These are phyloP conservation scores for Atta texana DNA, from an alignment of 1,140 invertebrate genomes.

Conservation along the genomic window DNA sequence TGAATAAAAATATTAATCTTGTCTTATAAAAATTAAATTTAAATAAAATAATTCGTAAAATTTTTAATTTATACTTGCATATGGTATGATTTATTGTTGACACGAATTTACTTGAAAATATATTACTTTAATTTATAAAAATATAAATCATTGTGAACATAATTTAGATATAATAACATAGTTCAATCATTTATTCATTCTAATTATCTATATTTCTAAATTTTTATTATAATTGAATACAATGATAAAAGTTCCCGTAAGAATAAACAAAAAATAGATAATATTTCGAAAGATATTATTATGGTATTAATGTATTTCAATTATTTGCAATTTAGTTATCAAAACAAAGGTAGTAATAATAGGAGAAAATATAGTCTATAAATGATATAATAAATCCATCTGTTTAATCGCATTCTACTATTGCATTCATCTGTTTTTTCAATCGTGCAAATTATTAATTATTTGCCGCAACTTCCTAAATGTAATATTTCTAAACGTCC, in stretches of 20 bases:
- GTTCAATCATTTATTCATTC: neutral
- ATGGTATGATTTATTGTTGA: neutral
- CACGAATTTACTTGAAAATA: neutral
- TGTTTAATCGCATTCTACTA: conserved; percentile 66
- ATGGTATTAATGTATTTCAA: too few species aligned
- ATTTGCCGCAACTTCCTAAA: conserved; percentile 75
- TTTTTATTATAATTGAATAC: neutral
- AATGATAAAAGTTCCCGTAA: neutral
- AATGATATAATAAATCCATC: conserved; percentile 62
- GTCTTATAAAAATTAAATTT: neutral
- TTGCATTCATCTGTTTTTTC: conserved; percentile 52
- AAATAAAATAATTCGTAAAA: conserved; percentile 1
- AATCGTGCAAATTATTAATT: conserved; percentile 45
- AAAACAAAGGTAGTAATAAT: neutral
- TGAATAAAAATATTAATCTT: too few species aligned
- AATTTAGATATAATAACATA: neutral
- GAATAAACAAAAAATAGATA: neutral
- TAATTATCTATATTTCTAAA: neutral
- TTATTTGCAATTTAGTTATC: neutral
- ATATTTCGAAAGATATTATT: too few species aligned
- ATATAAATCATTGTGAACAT: neutral
- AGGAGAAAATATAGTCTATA: conserved; percentile 59
- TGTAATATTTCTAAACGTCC: conserved; percentile 54
- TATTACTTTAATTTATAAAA: neutral
- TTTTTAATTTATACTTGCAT: neutral